Percentiles rank a stretch among this genome's conserved stretches.
Evolutionary conservation across 2,797 vertebrate genomes (phyloP).

Genomic region (Thalassophryne amazonica): DNA sequence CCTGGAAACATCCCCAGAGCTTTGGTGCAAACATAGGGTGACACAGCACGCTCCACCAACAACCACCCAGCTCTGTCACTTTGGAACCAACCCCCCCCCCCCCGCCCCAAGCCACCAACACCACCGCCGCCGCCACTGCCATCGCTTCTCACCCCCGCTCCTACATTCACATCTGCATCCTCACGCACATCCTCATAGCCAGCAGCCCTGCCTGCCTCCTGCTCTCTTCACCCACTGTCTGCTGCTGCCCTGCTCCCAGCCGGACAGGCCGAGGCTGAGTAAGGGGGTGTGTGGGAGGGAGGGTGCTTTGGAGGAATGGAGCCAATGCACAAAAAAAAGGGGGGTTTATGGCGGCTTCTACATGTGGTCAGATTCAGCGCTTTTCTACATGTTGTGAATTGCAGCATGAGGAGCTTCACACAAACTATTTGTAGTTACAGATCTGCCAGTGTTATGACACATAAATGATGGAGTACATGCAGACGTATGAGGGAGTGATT

Average conservation of each 20-base stretch:
- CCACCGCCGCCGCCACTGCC: constrained; percentile 24
- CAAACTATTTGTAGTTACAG: constrained; percentile 1
- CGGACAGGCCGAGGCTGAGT: constrained; percentile 20
- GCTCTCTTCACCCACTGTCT: constrained; percentile 43
- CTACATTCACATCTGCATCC: constrained; percentile 71
- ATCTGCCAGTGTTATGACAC: constrained; percentile 22
- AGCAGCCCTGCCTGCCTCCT: constrained; percentile 44
- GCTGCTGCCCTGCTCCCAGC: constrained; percentile 41
- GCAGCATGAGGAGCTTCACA: constrained; percentile 30
- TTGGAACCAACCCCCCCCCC: constrained; percentile 18
- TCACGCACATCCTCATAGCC: constrained; percentile 61
- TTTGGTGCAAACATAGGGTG: neutral
- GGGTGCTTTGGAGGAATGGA: constrained; percentile 42
- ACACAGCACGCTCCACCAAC: constrained; percentile 18
- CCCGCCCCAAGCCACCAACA: constrained; percentile 2
- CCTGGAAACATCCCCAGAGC: neutral
- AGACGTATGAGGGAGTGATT: constrained; percentile 15
- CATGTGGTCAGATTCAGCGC: constrained; percentile 35
- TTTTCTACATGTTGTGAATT: constrained; percentile 6
- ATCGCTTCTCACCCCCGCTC: constrained; percentile 58
- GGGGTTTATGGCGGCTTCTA: constrained; percentile 38
- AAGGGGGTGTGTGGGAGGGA: constrained; percentile 11
- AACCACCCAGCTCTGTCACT: constrained; percentile 68
- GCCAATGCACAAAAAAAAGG: constrained; percentile 22
- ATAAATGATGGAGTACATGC: constrained; percentile 9